Percentiles rank a stretch among this genome's conserved stretches.
Evolutionary conservation across 1,140 invertebrate genomes (phyloP).

Genomic region (Drosophila funebris): DNA sequence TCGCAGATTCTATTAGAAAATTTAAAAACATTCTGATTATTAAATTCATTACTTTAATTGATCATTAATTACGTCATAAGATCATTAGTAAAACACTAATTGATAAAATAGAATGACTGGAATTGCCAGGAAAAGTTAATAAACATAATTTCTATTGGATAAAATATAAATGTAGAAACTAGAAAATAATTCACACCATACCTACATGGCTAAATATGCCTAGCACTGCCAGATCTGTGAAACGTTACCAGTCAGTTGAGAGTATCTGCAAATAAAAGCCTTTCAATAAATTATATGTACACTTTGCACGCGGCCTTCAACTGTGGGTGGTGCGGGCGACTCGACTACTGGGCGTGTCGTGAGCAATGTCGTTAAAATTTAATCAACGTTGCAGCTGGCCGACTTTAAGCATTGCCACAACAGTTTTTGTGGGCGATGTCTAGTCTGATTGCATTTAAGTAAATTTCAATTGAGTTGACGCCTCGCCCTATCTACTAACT

Average conservation of each 20-base stretch:
- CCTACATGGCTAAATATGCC: too few relatives aligned
- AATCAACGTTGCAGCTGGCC: constrained; percentile 38
- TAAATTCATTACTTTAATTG: neutral
- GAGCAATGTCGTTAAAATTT: constrained; percentile 42
- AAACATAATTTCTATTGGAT: too few relatives aligned
- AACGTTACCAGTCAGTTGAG: neutral
- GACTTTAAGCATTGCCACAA: constrained; percentile 23
- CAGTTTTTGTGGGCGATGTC: constrained; percentile 47
- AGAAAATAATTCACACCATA: too few relatives aligned
- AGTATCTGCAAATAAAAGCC: neutral
- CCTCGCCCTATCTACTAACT: constrained; percentile 37
- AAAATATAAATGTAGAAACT: too few relatives aligned
- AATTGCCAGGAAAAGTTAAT: too few relatives aligned
- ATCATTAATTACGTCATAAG: too few relatives aligned
- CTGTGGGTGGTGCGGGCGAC: neutral
- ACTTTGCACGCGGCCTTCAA: constrained; percentile 16
- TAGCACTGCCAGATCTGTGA: neutral
- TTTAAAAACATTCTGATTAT: constrained; percentile 16
- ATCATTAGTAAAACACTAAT: neutral
- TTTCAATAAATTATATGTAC: constrained; percentile 38
- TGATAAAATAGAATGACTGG: too few relatives aligned
- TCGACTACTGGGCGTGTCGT: neutral
- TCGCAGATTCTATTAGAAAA: constrained; percentile 16
- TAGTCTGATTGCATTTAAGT: constrained; percentile 63
- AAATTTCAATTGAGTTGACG: constrained; percentile 69